These are phyloP conservation scores for Kuschelorhynchus macadamiae DNA, from an alignment of 2,888 invertebrate species.

Conservation along the genomic window DNA sequence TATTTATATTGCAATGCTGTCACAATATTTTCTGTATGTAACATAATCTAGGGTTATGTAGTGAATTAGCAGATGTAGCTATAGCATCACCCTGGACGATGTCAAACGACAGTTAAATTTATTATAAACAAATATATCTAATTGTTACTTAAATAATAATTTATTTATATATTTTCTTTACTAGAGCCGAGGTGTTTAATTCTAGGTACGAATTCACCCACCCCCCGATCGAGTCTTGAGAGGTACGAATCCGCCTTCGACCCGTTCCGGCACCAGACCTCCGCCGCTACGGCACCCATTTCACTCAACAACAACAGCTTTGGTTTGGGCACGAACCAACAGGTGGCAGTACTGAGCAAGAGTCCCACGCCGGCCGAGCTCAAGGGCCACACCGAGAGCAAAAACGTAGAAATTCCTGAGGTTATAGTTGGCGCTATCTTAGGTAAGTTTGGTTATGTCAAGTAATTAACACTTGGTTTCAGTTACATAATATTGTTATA, in stretches of 20 bases:
- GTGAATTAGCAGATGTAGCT: too few species aligned
- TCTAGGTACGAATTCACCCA: conserved; percentile 77
- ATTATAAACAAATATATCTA: too few species aligned
- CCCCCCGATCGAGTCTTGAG: conserved; percentile 79
- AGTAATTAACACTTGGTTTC: too few species aligned
- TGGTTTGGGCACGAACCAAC: conserved; percentile 84
- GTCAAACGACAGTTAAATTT: too few species aligned
- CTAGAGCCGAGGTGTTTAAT: too few species aligned
- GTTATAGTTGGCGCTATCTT: conserved; percentile 97
- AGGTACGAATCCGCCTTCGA: conserved; percentile 80
- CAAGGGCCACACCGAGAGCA: conserved; percentile 81
- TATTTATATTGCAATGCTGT: too few species aligned
- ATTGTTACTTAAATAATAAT: too few species aligned
- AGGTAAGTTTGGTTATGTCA: conserved; percentile 72
- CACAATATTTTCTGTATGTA: too few species aligned
- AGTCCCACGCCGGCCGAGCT: conserved; percentile 86
- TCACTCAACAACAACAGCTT: conserved; percentile 90
- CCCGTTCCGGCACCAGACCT: conserved; percentile 83
- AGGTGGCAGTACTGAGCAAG: conserved; percentile 83
- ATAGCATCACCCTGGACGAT: too few species aligned
- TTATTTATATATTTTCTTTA: too few species aligned
- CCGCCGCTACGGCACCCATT: conserved; percentile 81
- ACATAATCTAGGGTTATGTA: too few species aligned
- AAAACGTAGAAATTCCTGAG: conserved; percentile 95
- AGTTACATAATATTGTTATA: too few species aligned